A percentile compares a stretch with the other conserved stretches of the same genome.
These are phyloP conservation scores for Lepidochrysops patricia DNA, from an alignment of 2,888 invertebrate species.

Conservation along the genomic window DNA sequence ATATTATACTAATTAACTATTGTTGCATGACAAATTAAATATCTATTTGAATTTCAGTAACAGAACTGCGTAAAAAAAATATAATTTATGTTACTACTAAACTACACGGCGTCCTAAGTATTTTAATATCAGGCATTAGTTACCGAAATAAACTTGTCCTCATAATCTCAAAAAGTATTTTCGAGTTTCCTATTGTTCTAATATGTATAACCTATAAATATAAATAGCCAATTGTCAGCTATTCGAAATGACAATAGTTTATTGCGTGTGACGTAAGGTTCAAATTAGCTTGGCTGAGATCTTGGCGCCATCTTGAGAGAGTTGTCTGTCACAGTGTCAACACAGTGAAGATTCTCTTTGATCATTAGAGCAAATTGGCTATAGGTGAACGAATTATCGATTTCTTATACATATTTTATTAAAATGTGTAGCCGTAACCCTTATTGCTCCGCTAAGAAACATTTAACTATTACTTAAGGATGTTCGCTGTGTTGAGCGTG, in stretches of 20 bases:
- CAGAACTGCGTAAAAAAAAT: too few species aligned
- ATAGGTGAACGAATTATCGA: neutral
- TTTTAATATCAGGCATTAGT: neutral
- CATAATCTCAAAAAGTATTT: neutral
- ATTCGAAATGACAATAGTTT: neutral
- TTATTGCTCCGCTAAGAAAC: too few species aligned
- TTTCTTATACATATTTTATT: too few species aligned
- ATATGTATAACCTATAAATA: neutral
- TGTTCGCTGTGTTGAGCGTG: too few species aligned
- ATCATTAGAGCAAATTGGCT: neutral
- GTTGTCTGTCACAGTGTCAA: slow-evolving; percentile 6
- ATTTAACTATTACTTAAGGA: too few species aligned
- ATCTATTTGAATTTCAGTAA: too few species aligned
- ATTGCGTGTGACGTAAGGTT: neutral
- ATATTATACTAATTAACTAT: too few species aligned
- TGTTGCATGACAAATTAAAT: too few species aligned
- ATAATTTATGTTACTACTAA: too few species aligned
- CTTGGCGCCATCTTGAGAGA: slow-evolving; percentile 1
- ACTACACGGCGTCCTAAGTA: too few species aligned
- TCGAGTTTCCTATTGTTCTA: neutral
- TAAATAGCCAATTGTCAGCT: neutral
- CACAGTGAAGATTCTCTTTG: neutral
- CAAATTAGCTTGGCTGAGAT: neutral
- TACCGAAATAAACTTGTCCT: neutral
- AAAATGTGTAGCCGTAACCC: too few species aligned